Base-by-base conservation (phyloP, 2,113 vertebrate species). In the Fulica atra region DNA sequence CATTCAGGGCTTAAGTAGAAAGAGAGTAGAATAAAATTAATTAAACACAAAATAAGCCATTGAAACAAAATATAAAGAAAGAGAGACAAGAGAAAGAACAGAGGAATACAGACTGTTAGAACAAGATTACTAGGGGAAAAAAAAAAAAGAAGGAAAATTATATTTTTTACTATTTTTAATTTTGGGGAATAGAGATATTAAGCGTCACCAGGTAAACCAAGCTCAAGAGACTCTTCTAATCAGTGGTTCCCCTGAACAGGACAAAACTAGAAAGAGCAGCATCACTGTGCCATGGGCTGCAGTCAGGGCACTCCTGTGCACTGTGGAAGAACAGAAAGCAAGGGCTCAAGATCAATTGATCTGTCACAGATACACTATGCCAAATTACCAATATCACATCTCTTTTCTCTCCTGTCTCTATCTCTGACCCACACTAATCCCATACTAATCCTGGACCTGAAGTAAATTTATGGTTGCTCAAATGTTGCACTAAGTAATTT, bases 11-110 rank as follows among this genome's bases (percentile, higher is more conserved):
- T 93, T 86, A 42, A 40, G 42, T 9, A 66, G 35, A 78, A 83
- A 59, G 19, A 74, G 15, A 73, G 16, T 92, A 89, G 7, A 70
- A 78, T 61, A 81, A 86, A 31, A 44, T 93, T 97, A 96, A 93
- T 93, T 91, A 79, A 95, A 93, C 44, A 70, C 35, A 72, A 57
- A 51, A 78, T 60, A 91, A 92, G 79, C 74, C 38, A 76, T 23
- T 91, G 73, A 92, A 89, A 20, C 18, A 79, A 72, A 79, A 69
- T 40, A 40, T 33, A 79, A 79, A 81, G 26, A 71, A 77, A 91
- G 6, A 15, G 33, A 87, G 50, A 44, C 5, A 76, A 70, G 31
- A 60, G 16, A 68, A 5, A 82, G 6, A 5, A 26, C 35, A 29
- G 17, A 81, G 60, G 81, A 81, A 78, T 5, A 24, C 3, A 31